Conservation (phyloP, 2,888 invertebrate species). For the Napeogenes inachia region DNA sequence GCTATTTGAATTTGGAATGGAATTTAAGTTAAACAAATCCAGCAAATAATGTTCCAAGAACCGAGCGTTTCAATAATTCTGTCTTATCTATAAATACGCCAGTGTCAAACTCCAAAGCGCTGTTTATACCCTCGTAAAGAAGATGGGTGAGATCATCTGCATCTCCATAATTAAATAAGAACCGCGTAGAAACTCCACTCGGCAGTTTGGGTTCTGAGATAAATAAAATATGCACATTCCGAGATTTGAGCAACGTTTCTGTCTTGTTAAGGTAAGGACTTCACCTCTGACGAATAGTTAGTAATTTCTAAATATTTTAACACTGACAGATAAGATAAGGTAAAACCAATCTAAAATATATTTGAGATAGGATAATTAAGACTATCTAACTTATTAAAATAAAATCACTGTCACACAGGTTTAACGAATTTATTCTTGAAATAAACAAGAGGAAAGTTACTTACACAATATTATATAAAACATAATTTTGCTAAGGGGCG, state of each 20-base stretch:
- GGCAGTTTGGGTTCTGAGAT: constrained; percentile 23
- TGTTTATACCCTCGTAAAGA: constrained; percentile 42
- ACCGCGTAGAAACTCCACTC: constrained; percentile 29
- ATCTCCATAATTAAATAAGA: constrained; percentile 61
- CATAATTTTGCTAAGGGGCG: too few species aligned
- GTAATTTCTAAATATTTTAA: not conserved
- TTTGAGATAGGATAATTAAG: too few species aligned
- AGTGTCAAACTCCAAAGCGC: constrained; percentile 34
- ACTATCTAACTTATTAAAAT: too few species aligned
- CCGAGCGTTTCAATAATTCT: constrained; percentile 16
- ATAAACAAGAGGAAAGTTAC: too few species aligned
- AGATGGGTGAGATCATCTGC: constrained; percentile 49
- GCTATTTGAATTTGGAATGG: too few species aligned
- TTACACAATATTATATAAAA: too few species aligned
- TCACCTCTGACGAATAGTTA: not conserved
- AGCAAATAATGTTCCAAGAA: constrained; percentile 10
- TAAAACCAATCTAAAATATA: not conserved
- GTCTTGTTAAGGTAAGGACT: constrained; percentile 6
- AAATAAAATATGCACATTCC: constrained; percentile 66
- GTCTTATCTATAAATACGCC: constrained; percentile 27
- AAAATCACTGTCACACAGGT: too few species aligned
- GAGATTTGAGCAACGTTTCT: constrained; percentile 48
- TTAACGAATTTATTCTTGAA: too few species aligned
- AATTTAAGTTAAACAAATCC: not conserved
- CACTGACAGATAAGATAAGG: not conserved